Base-by-base conservation (phyloP, 2,113 vertebrate species). In the Cyphomyrus discorhynchus region DNA sequence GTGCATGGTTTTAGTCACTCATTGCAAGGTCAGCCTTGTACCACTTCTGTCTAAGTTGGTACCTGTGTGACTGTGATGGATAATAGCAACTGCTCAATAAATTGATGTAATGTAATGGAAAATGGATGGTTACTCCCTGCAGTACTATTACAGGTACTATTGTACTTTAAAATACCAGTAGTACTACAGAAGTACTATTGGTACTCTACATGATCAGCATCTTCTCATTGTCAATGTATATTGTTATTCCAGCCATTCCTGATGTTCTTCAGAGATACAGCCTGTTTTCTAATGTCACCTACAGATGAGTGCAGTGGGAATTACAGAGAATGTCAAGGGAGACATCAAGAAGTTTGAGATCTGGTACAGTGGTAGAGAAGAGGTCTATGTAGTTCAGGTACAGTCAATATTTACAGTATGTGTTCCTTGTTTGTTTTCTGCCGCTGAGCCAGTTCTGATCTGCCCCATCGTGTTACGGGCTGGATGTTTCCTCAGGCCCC, bases 271-370 rank as follows among this genome's bases (percentile, higher is more conserved):
- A 0, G 39, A 45, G 42, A 24, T 15, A 2, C 11, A 47, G 21
- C 50, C 27, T 39, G 35, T 27, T 24, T n/a, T 35, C 4, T 92
- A 17, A 90, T 5, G 90, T 45, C 47, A 10, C 90, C 27, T 93
- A 1, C 86, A 99, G 98, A 98, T 99, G 98, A 97, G 94, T 91
- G 96, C 98, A 2, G 96, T 98, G 86, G 97, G 97, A 84, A 96
- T 99, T 92, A 98, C 98, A 1, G 98, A 99, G 93, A 97, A 96
- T 0, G 96, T 99, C 82, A 99, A 99, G 92, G 98, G 98, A 87
- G 98, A 99, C 53, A 94, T 95, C 88, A 97, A 97, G 93, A 99
- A 99, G 91, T 99, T 99, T 96, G 98, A 99, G 93, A 97, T 99
- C 93, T 99, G 98, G 96, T 98, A 98, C 92, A 97, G 96, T 0